Percentiles rank a stretch among this genome's conserved stretches.
These are phyloP conservation scores for Sprattus sprattus DNA, from an alignment of 2,113 vertebrate species.

Conservation along the genomic window DNA sequence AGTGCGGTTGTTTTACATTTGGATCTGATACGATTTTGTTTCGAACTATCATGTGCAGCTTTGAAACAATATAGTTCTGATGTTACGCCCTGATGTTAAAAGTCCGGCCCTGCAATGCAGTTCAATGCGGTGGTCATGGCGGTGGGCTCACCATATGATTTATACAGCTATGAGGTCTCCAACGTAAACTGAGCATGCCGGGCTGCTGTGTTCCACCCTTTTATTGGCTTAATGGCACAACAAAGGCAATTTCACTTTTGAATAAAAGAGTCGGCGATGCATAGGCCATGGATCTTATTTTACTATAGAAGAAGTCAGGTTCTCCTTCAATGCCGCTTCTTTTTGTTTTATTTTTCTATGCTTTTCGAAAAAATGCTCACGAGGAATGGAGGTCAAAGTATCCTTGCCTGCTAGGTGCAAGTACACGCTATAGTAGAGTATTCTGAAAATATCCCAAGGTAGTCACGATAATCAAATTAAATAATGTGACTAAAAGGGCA, in stretches of 20 bases:
- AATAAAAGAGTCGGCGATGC: not conserved
- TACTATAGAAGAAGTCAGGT: not conserved
- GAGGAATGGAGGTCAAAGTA: not conserved
- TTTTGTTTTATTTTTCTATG: not conserved
- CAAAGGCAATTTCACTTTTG: not conserved
- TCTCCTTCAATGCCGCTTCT: not conserved
- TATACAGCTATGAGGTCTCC: not conserved
- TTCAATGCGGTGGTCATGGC: constrained; percentile 61
- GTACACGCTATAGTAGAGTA: not conserved
- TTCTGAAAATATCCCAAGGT: not conserved
- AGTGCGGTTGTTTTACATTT: not conserved
- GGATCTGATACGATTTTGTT: not conserved
- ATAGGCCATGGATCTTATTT: not conserved
- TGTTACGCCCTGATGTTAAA: constrained; percentile 65
- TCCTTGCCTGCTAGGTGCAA: not conserved
- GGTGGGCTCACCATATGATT: constrained; percentile 37
- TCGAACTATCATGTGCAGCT: not conserved
- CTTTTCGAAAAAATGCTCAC: not conserved
- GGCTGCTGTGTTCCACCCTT: not conserved
- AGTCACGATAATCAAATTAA: not conserved
- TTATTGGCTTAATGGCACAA: not conserved
- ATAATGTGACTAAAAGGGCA: not conserved
- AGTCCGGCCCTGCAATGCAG: constrained; percentile 69
- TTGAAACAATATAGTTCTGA: not conserved
- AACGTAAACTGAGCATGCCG: not conserved